Evolutionary conservation across 1,140 invertebrate genomes (phyloP).

Genomic region (Cyphomyrmex costatus): DNA sequence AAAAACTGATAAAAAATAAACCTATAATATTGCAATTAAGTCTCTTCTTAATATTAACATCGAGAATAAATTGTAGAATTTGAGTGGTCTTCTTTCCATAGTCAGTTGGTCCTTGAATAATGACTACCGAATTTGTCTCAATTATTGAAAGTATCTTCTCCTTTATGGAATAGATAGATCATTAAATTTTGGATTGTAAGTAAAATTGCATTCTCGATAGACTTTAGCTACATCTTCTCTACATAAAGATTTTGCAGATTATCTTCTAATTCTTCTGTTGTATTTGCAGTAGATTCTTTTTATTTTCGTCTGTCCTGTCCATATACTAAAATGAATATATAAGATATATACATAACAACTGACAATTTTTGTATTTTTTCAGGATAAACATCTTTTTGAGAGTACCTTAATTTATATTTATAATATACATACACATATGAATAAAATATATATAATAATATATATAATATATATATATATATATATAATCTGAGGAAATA

Average conservation of each 20-base stretch:
- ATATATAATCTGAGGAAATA: constrained; percentile 28
- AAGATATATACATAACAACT: constrained; percentile 38
- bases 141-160: constrained; percentile 89
- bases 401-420: background rate
- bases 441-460: background rate
- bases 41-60: constrained; percentile 89
- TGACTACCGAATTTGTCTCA: constrained; percentile 89
- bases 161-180: constrained; percentile 70
- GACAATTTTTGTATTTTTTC: background rate
- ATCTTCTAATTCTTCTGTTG: constrained; percentile 73
- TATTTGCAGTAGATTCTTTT: constrained; percentile 61
- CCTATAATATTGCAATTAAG: constrained; percentile 92
- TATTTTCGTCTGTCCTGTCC: background rate
- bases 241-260: constrained; percentile 66
- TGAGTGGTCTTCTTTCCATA: constrained; percentile 93
- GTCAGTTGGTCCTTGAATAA: constrained; percentile 96
- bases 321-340: constrained; percentile 48
- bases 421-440: background rate
- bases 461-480: too few species aligned
- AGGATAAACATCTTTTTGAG: constrained; percentile 1
- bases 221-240: constrained; percentile 78
- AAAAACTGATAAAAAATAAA: constrained; percentile 60
- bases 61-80: constrained; percentile 95
- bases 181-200: constrained; percentile 69
- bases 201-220: constrained; percentile 80